Evolutionary conservation across 2,888 invertebrate genomes (phyloP).

Genomic region (Trypoxylon attenuatum): DNA sequence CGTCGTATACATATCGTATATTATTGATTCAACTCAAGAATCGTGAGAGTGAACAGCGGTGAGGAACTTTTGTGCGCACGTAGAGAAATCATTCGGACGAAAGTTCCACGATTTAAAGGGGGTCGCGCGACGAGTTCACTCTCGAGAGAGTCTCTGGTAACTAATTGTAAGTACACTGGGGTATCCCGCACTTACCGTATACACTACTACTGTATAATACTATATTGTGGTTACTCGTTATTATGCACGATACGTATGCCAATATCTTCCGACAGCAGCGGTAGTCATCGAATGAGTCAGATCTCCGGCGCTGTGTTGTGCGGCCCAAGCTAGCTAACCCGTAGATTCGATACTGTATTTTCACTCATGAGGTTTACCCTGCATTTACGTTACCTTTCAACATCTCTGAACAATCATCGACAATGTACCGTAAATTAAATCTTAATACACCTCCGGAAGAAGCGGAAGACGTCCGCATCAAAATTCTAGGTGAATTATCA

Average conservation of each 20-base stretch:
- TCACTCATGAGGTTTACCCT: background rate
- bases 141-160: constrained; percentile 39
- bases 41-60: constrained; percentile 18
- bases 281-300: constrained; percentile 38
- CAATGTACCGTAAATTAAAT: too few species aligned
- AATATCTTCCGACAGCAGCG: constrained; percentile 30
- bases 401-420: too few species aligned
- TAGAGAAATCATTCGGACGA: constrained; percentile 54
- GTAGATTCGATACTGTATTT: constrained; percentile 11
- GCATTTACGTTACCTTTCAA: too few species aligned
- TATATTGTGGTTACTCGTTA: constrained; percentile 32
- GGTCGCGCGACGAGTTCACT: constrained; percentile 49
- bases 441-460: too few species aligned
- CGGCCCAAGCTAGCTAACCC: constrained; percentile 17
- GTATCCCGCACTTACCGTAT: background rate
- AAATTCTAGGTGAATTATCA: too few species aligned
- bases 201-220: too few species aligned
- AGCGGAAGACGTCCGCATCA: too few species aligned
- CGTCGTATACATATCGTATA: background rate
- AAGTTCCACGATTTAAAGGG: constrained; percentile 49
- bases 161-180: constrained; percentile 3
- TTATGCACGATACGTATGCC: constrained; percentile 42
- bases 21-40: constrained; percentile 26
- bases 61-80: constrained; percentile 26
- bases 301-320: background rate